Conservation (phyloP, 1,140 invertebrate species). For the Penaeus vannamei region DNA sequence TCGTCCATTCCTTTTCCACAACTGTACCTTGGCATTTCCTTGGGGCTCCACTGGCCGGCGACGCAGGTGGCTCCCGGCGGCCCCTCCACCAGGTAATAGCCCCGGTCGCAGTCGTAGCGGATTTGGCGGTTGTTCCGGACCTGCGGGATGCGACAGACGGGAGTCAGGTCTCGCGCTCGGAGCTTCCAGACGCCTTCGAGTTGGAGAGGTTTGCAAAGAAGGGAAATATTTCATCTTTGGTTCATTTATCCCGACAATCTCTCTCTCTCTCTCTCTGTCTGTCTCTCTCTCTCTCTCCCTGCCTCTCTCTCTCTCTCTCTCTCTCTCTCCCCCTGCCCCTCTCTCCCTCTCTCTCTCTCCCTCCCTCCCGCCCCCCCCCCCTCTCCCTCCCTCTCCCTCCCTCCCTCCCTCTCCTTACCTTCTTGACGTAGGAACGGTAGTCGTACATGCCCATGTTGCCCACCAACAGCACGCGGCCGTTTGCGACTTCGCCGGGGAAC, state of each 20-base stretch:
- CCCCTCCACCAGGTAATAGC: conserved; percentile 87
- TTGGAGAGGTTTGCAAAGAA: too few relatives aligned
- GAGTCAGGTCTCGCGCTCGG: not conserved
- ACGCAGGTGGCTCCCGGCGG: conserved; percentile 94
- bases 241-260: too few relatives aligned
- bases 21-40: conserved; percentile 73
- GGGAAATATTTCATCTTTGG: too few relatives aligned
- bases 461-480: conserved; percentile 93
- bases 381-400: conserved; percentile 35
- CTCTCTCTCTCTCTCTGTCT: too few relatives aligned
- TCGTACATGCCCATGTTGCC: conserved; percentile 98
- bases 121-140: conserved; percentile 94
- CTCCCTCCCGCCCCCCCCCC: not conserved
- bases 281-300: not conserved
- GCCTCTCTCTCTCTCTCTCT: conserved; percentile 10
- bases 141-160: conserved; percentile 70
- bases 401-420: conserved; percentile 52
- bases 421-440: conserved; percentile 94
- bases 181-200: too few relatives aligned
- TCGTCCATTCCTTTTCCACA: too few relatives aligned
- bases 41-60: conserved; percentile 89
- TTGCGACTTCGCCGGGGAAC: conserved; percentile 90
- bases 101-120: conserved; percentile 95
- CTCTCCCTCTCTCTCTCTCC: conserved; percentile 12
- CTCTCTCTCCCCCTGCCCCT: not conserved